Evolutionary conservation across 2,888 invertebrate species (phyloP), one percentile per base, ranked within the genome.

Genomic region (Gortyna flavago): DNA sequence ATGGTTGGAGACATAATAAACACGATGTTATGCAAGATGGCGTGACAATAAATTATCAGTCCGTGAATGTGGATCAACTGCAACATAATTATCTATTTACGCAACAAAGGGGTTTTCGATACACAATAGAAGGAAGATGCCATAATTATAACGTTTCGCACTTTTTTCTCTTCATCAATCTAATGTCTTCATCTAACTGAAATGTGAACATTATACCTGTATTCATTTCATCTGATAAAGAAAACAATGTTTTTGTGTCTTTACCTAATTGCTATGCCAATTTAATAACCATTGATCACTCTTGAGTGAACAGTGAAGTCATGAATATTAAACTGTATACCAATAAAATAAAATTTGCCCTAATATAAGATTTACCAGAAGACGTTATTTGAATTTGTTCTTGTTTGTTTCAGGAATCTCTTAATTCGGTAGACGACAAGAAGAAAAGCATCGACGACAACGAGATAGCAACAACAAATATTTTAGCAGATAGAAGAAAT

Each of bases 401-500:
- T 70, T 71, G 1, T 76, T 95, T 93, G 92, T 95, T 95, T 68
- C 95, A 97, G 97, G 97, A 97, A 88, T 91, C 94, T 86, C 92
- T 97, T 25, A 96, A 95, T 85, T 92, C 91, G 8, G 95, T 94
- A 13, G 97, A 96, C 65, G 96, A 96, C 32, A 95, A 95, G 90
- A 95, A 95, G 83, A 95, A 96, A 87, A 93, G 93, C 61, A 94
- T 96, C 44, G 95, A 96, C 35, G 96, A 96, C 70, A 94, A 94
- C 77, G 97, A 96, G 84, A 87, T 96, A 44, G 93, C 94, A 9
- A 83, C 94, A 44, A 70, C 81, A 29, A 96, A 97, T 87, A 95
- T 96, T 74, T 93, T 97, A 83, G 96, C 97, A 0, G 97, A 97
- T 81, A 93, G 96, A 85, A 91, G 97, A 75, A 97, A 92, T 83